phyloP scores from a whole-genome alignment of 2,888 invertebrate genomes.

The Acleris holmiana region DNA sequence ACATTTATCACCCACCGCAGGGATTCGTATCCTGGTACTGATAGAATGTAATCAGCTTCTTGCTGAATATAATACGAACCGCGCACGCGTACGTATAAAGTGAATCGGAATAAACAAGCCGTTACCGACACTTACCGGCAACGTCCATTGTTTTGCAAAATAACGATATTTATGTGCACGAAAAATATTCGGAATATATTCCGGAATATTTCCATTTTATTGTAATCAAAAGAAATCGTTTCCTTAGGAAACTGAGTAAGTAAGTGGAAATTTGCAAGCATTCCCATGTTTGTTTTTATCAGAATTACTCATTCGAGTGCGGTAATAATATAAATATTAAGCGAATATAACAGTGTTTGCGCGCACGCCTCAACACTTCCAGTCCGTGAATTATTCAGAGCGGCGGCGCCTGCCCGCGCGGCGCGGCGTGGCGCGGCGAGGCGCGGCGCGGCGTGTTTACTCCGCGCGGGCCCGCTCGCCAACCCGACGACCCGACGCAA shows the following conservation, averaged over 20 bases:
- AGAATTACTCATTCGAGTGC: slow-evolving; percentile 60
- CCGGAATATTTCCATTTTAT: slow-evolving; percentile 41
- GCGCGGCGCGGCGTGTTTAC: slow-evolving; percentile 58
- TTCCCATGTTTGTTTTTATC: slow-evolving; percentile 54
- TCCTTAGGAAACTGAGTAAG: slow-evolving; percentile 52
- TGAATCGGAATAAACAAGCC: slow-evolving; percentile 39
- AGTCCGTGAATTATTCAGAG: slow-evolving; percentile 74
- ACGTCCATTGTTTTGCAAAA: slow-evolving; percentile 45
- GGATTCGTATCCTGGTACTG: slow-evolving; percentile 16
- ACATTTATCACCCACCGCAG: slow-evolving; percentile 25
- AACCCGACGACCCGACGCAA: slow-evolving; percentile 24
- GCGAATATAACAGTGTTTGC: slow-evolving; percentile 71
- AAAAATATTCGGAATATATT: slow-evolving; percentile 44
- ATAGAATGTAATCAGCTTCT: slow-evolving; percentile 22
- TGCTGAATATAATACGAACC: slow-evolving; percentile 19
- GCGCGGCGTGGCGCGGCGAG: slow-evolving; percentile 44
- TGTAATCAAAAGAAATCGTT: slow-evolving; percentile 56
- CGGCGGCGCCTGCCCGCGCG: slow-evolving; percentile 43
- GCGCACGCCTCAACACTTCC: slow-evolving; percentile 71
- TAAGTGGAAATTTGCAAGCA: slow-evolving; percentile 56
- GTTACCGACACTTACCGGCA: slow-evolving; percentile 35
- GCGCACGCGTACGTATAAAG: slow-evolving; percentile 36
- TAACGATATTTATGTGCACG: slow-evolving; percentile 45
- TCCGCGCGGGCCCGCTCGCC: slow-evolving; percentile 43
- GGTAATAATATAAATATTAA: slow-evolving; percentile 75